phyloP scores from a whole-genome alignment of 2,888 invertebrate species.

The Phytoseiulus persimilis region DNA sequence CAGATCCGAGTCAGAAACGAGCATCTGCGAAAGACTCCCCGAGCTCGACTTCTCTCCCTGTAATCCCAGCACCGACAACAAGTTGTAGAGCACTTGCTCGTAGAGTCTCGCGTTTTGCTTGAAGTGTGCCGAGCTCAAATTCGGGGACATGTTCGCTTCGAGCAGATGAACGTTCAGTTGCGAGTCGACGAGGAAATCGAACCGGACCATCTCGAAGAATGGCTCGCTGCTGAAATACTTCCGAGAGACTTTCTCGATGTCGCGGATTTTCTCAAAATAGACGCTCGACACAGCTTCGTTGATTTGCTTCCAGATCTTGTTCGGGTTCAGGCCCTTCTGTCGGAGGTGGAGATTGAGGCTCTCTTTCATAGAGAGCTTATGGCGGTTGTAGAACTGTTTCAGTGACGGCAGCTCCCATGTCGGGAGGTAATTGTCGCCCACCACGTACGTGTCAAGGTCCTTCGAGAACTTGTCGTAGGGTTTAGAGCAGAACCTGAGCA shows the following conservation, averaged over 20 bases:
- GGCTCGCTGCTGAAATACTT: conserved; percentile 52
- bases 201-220: conserved; percentile 89
- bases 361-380: conserved; percentile 72
- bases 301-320: conserved; percentile 68
- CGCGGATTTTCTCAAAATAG: conserved; percentile 61
- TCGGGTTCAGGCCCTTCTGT: conserved; percentile 57
- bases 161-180: conserved; percentile 73
- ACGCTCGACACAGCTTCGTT: conserved; percentile 65
- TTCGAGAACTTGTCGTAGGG: conserved; percentile 45
- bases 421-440: conserved; percentile 86
- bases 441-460: conserved; percentile 77
- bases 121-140: conserved; percentile 84
- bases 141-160: conserved; percentile 98
- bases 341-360: conserved; percentile 66
- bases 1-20: conserved; percentile 69
- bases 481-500: conserved; percentile 57
- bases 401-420: conserved; percentile 71
- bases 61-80: conserved; percentile 70
- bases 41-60: background rate
- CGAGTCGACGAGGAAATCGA: conserved; percentile 85
- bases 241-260: conserved; percentile 57
- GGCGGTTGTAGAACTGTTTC: conserved; percentile 48
- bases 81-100: conserved; percentile 79
- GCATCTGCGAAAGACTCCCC: conserved; percentile 54
- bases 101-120: conserved; percentile 75